Conservation (phyloP, 1,140 invertebrate genomes). For the Calephelis nemesis region DNA sequence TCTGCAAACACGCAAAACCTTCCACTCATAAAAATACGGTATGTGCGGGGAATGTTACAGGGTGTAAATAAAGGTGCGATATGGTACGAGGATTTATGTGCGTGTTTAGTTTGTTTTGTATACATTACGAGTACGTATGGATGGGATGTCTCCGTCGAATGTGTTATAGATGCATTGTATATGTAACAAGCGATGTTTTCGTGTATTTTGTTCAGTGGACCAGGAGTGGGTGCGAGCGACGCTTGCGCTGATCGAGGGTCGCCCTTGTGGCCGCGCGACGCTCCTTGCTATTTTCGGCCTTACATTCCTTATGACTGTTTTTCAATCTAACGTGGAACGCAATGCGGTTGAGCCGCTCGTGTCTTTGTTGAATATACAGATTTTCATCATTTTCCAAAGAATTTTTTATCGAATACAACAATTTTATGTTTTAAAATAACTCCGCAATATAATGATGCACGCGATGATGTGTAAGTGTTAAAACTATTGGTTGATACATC, state of each 20-base stretch:
- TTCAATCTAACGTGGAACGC: slow-evolving; percentile 76
- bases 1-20: slow-evolving; percentile 41
- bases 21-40: slow-evolving; percentile 47
- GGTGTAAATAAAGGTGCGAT: slow-evolving; percentile 70
- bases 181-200: slow-evolving; percentile 4
- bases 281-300: slow-evolving; percentile 75
- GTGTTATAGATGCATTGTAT: slow-evolving; percentile 1
- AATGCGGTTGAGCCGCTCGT: slow-evolving; percentile 63
- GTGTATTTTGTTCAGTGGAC: slow-evolving; percentile 7
- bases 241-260: slow-evolving; percentile 54
- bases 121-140: slow-evolving; percentile 7
- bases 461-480: slow-evolving; percentile 24
- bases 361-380: slow-evolving; percentile 37
- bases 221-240: slow-evolving; percentile 26
- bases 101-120: slow-evolving; percentile 4
- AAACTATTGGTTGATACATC: slow-evolving; percentile 26
- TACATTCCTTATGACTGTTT: slow-evolving; percentile 74
- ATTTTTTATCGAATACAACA: not conserved
- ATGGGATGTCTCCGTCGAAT: not conserved
- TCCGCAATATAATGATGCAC: slow-evolving; percentile 17
- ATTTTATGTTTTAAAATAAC: not conserved
- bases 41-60: slow-evolving; percentile 22
- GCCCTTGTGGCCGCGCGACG: slow-evolving; percentile 71
- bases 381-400: not conserved
- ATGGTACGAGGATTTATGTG: slow-evolving; percentile 33